Base-by-base conservation (phyloP, 1,140 invertebrate genomes). In the Drosophila repleta region DNA sequence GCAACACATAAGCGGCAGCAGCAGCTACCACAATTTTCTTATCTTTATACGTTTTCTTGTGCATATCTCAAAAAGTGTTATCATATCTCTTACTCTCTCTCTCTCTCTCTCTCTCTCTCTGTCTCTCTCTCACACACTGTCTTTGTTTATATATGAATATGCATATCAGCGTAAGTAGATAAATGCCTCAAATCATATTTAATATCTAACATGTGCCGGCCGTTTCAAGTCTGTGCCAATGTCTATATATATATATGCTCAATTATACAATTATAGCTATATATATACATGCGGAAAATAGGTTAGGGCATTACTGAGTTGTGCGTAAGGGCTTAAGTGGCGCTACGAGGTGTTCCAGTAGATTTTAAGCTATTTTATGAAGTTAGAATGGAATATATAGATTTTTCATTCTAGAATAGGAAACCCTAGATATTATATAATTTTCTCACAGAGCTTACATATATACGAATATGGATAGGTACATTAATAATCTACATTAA, bases 21-120 rank as follows among this genome's bases (percentile, higher is more conserved):
- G 3, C 18, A 8, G 29, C 46, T 49, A 62, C 46, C 46, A n/a
- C 46, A 20, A 26, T 32, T 35, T 74, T 58, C 45, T 32, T 39
- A 52, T 72, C 41, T 83, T 82, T 78, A 78, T 75, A 20, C 43
- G 7, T 21, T 67, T 21, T 57, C 10, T 71, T 63, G 60, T 73
- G 64, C 76, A 83, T 83, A 83, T 84, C 56, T 64, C 48, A 20
- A 41, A 35, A 60, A 56, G 57, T 71, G 49, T 73, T 84, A 84
- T 84, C 79, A 79, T 76, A 79, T 84, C 80, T 65, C 8, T n/a
- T 4, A 15, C 24, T 21, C 6, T 24, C 21, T 4, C 32, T 2
- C 10, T 35, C 32, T 11, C 5, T 35, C 32, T 35, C 32, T 35
- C 10, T 35, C 32, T 35, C 32, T 0, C 32, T 11, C 32, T 11